Base-by-base conservation (phyloP, 2,113 vertebrate genomes). In the Perccottus glenii region DNA sequence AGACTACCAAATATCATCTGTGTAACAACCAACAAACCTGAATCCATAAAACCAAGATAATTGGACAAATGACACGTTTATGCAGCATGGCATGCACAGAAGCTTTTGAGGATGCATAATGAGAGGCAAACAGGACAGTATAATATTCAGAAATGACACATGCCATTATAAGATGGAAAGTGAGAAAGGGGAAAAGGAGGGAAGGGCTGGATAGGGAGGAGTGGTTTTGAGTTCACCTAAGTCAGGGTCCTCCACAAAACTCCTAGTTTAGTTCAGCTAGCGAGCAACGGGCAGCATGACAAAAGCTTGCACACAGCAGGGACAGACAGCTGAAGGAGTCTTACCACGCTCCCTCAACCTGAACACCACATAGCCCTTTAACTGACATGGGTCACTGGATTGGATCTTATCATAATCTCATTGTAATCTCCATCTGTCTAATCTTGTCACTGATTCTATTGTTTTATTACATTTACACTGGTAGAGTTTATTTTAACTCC, bases 291-390 rank as follows among this genome's bases (percentile, higher is more conserved):
- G 82, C 75, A 78, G 82, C 90, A 77, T 64, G 78, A 89, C 85
- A 90, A 83, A 90, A 89, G 81, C 85, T 78, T 82, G 89, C 90
- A 91, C 85, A 87, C 78, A 81, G 85, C 90, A 78, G 80, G 82
- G 85, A 89, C 90, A 85, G 80, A 90, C 89, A 64, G 64, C 83
- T 72, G 78, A 67, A 75, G 84, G 88, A 87, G 87, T 81, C 84
- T 84, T 85, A 89, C 81, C 88, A 88, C n/a, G 44, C 87, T 83
- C 85, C 91, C 85, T 81, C 83, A 86, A 78, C 72, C 40, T 73
- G 60, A 85, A 75, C 64, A 74, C 32, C 59, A 69, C 50, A 77
- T 48, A 56, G 53, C 35, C 35, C 53, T 56, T 38, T 12, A 6
- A 66, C 48, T 56, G 9, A 48, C 43, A 33, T 27, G 49, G 33